A percentile compares a stretch with the other conserved stretches of the same genome.
Conservation (phyloP, 1,140 invertebrate genomes). For the Halictus rubicundus region DNA sequence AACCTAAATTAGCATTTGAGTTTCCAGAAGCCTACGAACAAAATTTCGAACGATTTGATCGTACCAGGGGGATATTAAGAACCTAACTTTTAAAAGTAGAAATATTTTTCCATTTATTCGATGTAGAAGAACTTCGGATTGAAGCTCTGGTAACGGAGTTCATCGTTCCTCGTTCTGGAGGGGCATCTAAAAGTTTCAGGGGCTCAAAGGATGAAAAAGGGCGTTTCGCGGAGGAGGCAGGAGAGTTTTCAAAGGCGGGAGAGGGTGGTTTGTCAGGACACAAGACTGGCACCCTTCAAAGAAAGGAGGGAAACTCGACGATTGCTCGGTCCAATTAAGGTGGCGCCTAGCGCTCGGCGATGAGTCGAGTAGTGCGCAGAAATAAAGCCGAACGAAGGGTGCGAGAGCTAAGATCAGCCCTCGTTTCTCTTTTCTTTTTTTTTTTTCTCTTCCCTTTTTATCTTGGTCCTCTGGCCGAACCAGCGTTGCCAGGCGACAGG, state of each 20-base stretch:
- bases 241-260: conserved; percentile 35
- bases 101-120: too few species aligned
- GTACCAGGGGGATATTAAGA: too few species aligned
- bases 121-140: too few species aligned
- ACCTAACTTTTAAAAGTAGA: too few species aligned
- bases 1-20: too few species aligned
- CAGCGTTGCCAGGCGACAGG: conserved; percentile 67
- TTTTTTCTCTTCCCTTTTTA: not conserved
- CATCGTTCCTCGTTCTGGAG: too few species aligned
- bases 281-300: conserved; percentile 31
- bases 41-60: too few species aligned
- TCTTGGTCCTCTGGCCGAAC: conserved; percentile 32
- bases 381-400: conserved; percentile 48
- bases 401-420: conserved; percentile 22
- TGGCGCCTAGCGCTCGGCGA: conserved; percentile 57
- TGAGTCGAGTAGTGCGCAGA: conserved; percentile 56
- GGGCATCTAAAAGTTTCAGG: conserved; percentile 43
- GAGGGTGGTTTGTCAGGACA: conserved; percentile 45
- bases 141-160: too few species aligned
- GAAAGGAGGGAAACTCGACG: conserved; percentile 47
- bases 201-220: conserved; percentile 27
- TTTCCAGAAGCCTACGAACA: too few species aligned
- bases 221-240: conserved; percentile 3
- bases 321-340: conserved; percentile 65
- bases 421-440: conserved; percentile 7